phyloP scores from a whole-genome alignment of 2,113 vertebrate genomes.

The Channa maculata region DNA sequence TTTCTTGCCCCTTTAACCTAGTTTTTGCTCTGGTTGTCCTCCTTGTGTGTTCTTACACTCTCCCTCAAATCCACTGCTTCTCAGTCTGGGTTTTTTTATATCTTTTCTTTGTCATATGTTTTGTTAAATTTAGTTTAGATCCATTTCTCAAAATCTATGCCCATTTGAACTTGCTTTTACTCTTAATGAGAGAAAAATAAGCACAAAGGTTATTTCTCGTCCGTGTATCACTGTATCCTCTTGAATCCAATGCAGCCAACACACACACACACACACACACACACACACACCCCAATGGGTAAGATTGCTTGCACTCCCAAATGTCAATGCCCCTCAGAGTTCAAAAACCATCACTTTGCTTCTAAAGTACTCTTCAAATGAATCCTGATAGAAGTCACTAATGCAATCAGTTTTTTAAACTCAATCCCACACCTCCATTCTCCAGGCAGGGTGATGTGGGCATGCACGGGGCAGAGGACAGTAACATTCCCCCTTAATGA shows the following conservation, averaged over 20 bases:
- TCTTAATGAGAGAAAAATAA: slow-evolving; percentile 22
- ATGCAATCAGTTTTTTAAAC: slow-evolving; percentile 75
- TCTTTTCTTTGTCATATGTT: slow-evolving; percentile 26
- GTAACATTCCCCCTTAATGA: slow-evolving; percentile 33
- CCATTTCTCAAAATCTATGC: background rate
- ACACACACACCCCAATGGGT: slow-evolving; percentile 11
- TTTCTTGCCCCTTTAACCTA: slow-evolving; percentile 20
- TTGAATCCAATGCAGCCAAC: background rate
- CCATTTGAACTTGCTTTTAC: slow-evolving; percentile 13
- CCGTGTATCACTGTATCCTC: background rate
- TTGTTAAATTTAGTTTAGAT: background rate
- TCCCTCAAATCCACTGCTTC: background rate
- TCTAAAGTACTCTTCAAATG: slow-evolving; percentile 68
- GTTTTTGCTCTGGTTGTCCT: background rate
- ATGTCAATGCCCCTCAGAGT: slow-evolving; percentile 69
- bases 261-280: background rate
- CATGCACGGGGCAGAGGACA: slow-evolving; percentile 63
- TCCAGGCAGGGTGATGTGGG: slow-evolving; percentile 35
- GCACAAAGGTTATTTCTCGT: background rate
- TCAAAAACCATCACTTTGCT: slow-evolving; percentile 76
- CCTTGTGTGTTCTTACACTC: slow-evolving; percentile 8
- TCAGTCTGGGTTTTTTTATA: slow-evolving; percentile 13
- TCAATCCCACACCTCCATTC: slow-evolving; percentile 61
- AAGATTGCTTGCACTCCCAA: slow-evolving; percentile 52
- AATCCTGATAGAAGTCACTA: slow-evolving; percentile 78